Conservation (phyloP, 1,140 invertebrate species). For the Chionoecetes opilio region DNA sequence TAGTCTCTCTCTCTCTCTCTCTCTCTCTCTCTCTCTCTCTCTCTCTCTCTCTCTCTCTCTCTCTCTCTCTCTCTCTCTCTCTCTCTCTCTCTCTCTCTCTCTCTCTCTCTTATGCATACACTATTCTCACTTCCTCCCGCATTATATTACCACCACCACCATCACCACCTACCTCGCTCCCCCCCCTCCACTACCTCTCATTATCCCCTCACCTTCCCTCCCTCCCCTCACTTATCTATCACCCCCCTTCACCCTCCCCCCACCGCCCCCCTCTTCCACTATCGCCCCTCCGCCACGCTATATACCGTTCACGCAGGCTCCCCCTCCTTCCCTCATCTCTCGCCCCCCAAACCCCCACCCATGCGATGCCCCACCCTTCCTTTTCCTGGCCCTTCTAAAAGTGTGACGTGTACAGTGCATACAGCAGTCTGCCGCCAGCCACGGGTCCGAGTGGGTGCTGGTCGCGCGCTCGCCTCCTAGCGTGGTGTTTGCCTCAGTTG, state of each 20-base stretch:
- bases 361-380: conserved; percentile 34
- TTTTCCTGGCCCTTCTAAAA: conserved; percentile 67
- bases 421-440: conserved; percentile 48
- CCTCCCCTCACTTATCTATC: neutral
- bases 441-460: neutral
- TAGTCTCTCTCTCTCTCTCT: neutral
- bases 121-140: conserved; percentile 1
- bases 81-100: conserved; percentile 27
- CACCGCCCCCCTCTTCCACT: neutral
- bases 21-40: neutral
- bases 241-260: conserved; percentile 9
- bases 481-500: neutral
- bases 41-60: conserved; percentile 18
- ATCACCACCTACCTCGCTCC: no score
- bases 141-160: neutral
- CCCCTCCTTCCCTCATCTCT: neutral
- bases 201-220: neutral
- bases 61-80: conserved; percentile 27
- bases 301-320: neutral
- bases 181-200: neutral
- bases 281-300: neutral
- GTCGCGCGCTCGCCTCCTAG: neutral
- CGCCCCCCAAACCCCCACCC: neutral
- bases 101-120: neutral
- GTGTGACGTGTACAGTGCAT: conserved; percentile 57